Percentiles rank a stretch among this genome's conserved stretches.
Conservation (phyloP, 2,113 vertebrate genomes). For the Nycticorax nycticorax region DNA sequence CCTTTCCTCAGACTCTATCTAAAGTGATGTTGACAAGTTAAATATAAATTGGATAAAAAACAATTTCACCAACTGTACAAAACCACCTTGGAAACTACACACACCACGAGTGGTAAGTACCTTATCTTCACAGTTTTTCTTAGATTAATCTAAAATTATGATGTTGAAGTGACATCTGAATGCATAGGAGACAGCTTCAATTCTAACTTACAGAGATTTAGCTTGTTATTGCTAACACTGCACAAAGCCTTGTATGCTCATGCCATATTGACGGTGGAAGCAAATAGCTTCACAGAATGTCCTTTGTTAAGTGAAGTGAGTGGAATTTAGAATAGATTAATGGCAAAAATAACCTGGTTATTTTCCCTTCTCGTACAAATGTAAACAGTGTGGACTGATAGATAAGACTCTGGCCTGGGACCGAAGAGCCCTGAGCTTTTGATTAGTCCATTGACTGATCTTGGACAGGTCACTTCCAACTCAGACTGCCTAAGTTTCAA, state of each 20-base stretch:
- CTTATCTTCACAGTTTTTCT: not conserved
- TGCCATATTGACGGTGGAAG: not conserved
- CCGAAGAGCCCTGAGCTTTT: not conserved
- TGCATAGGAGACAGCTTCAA: not conserved
- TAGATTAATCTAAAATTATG: not conserved
- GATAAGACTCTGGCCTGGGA: not conserved
- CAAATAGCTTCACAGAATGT: not conserved
- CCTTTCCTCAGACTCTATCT: not conserved
- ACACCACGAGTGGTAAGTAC: not conserved
- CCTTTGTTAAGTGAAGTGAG: not conserved
- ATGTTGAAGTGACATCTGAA: not conserved
- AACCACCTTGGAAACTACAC: not conserved
- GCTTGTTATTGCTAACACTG: not conserved
- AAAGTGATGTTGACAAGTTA: not conserved
- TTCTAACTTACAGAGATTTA: not conserved
- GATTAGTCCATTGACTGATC: not conserved
- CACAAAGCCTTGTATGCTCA: not conserved
- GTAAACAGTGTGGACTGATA: not conserved
- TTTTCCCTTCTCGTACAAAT: not conserved
- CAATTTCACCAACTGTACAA: not conserved
- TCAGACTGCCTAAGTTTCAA: not conserved
- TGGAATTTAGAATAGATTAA: not conserved
- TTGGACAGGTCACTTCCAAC: not conserved
- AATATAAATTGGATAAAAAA: not conserved
- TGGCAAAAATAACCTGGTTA: not conserved